phyloP scores from a whole-genome alignment of 2,888 invertebrate genomes.

The Rhimphoctona megacephalus region DNA sequence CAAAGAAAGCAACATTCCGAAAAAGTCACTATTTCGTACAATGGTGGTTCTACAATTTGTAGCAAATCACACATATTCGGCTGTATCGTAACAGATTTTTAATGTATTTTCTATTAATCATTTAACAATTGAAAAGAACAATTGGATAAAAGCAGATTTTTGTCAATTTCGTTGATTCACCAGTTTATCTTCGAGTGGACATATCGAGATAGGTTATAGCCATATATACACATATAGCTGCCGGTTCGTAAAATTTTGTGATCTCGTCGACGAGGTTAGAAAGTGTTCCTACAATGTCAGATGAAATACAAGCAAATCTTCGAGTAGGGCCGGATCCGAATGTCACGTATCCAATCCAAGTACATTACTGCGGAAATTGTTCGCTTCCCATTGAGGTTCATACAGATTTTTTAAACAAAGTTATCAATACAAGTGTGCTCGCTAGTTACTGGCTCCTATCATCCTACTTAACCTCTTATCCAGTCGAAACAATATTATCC shows the following conservation, averaged over 20 bases:
- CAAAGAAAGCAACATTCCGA: background rate
- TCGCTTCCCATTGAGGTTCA: constrained; percentile 95
- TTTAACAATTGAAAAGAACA: background rate
- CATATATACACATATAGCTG: constrained; percentile 8
- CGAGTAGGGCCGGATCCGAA: constrained; percentile 89
- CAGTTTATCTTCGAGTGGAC: background rate
- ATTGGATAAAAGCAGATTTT: background rate
- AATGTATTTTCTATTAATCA: background rate
- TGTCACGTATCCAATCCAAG: constrained; percentile 92
- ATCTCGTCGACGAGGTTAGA: constrained; percentile 55
- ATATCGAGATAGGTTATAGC: constrained; percentile 2
- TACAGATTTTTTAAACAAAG: constrained; percentile 13
- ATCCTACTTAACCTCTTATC: constrained; percentile 37
- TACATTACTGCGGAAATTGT: constrained; percentile 97
- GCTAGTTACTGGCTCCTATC: background rate
- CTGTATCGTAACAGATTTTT: background rate
- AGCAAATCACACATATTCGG: background rate
- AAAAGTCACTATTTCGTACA: background rate
- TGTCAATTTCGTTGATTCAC: background rate
- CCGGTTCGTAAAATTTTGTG: constrained; percentile 11
- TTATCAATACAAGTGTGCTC: background rate
- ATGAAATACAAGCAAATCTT: constrained; percentile 74
- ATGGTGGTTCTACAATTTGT: background rate
- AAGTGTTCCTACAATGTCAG: constrained; percentile 78
- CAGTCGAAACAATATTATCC: background rate